phyloP scores from a whole-genome alignment of 1,140 invertebrate genomes.

The Gonatopus flavifemur region DNA sequence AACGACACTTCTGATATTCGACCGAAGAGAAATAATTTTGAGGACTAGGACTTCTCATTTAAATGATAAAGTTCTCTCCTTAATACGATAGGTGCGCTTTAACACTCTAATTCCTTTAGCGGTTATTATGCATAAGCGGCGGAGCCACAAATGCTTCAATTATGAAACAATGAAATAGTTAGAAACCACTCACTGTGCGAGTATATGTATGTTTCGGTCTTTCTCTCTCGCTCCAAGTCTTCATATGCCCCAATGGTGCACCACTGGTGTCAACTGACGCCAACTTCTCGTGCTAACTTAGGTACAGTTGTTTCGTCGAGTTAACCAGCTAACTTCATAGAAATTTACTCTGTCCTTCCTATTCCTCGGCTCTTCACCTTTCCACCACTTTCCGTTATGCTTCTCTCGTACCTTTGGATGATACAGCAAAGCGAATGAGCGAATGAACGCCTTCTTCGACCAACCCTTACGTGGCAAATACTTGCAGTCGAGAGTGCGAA shows the following conservation, averaged over 20 bases:
- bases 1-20: no score
- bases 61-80: no score
- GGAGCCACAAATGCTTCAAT: slow-evolving; percentile 51
- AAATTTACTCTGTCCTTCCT: slow-evolving; percentile 33
- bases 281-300: slow-evolving; percentile 48
- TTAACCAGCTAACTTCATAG: slow-evolving; percentile 51
- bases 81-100: slow-evolving; percentile 28
- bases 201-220: no score
- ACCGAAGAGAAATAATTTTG: no score
- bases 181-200: slow-evolving; percentile 20
- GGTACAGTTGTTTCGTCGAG: slow-evolving; percentile 48
- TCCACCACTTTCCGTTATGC: not conserved
- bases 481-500: slow-evolving; percentile 9
- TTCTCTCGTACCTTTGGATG: slow-evolving; percentile 3
- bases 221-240: not conserved
- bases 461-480: not conserved
- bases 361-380: slow-evolving; percentile 13
- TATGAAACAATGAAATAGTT: slow-evolving; percentile 57
- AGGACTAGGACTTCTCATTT: no score
- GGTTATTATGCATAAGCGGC: slow-evolving; percentile 39
- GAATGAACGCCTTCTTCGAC: not conserved
- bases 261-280: slow-evolving; percentile 47
- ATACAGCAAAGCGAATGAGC: no score
- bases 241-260: slow-evolving; percentile 13
- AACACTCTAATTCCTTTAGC: slow-evolving; percentile 25